phyloP scores from a whole-genome alignment of 2,113 vertebrate species.

The Hippopotamus amphibius region DNA sequence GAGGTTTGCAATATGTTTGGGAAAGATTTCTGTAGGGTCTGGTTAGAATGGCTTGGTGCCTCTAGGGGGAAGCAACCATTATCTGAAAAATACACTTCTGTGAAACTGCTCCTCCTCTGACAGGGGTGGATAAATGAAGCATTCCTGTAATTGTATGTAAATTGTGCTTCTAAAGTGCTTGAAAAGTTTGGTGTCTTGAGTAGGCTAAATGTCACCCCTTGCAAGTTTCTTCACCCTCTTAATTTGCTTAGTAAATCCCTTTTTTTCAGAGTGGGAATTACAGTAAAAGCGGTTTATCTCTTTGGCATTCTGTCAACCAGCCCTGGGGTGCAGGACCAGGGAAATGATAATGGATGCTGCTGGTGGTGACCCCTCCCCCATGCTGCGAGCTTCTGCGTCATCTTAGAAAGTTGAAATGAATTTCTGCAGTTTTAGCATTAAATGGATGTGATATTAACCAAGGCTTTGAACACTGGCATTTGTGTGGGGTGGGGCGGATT shows the following conservation, averaged over 20 bases:
- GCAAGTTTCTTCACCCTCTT: conserved; percentile 80
- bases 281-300: conserved; percentile 81
- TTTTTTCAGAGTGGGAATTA: conserved; percentile 77
- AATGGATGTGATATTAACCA: background rate
- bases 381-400: conserved; percentile 66
- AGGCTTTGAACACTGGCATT: background rate
- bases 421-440: conserved; percentile 45
- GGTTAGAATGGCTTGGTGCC: background rate
- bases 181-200: conserved; percentile 78
- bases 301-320: conserved; percentile 75
- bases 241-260: conserved; percentile 83
- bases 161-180: conserved; percentile 77
- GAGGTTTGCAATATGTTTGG: fast-evolving
- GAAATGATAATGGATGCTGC: conserved; percentile 73
- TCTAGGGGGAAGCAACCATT: conserved; percentile 47
- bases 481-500: fast-evolving
- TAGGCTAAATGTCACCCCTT: conserved; percentile 77
- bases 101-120: conserved; percentile 32
- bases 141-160: conserved; percentile 83
- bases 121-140: conserved; percentile 75
- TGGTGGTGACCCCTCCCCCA: background rate
- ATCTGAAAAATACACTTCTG: conserved; percentile 58
- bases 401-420: conserved; percentile 58
- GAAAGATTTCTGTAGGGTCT: background rate
- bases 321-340: conserved; percentile 15